Evolutionary conservation across 2,888 invertebrate species (phyloP).

Genomic region (Drosophila paramelanica): DNA sequence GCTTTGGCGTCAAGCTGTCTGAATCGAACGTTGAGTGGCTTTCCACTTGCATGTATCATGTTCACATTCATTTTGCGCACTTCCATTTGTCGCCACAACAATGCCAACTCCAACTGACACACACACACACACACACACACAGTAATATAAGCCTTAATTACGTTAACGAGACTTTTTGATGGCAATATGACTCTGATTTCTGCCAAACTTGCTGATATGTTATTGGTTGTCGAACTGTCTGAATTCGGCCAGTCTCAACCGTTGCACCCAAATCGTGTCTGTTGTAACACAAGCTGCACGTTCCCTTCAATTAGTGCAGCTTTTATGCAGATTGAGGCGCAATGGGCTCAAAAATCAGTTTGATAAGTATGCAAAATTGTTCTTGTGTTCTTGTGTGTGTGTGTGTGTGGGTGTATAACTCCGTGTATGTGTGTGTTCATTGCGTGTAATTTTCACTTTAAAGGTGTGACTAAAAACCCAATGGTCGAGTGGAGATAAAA

Average conservation of each 20-base stretch:
- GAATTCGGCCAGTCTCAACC: not conserved
- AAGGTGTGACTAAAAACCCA: conserved; percentile 47
- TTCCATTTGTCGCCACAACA: conserved; percentile 42
- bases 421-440: conserved; percentile 1
- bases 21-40: conserved; percentile 61
- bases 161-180: conserved; percentile 25
- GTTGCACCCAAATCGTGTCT: too few species aligned
- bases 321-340: too few species aligned
- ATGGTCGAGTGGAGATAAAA: not conserved
- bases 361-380: conserved; percentile 43
- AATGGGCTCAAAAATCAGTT: not conserved
- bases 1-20: conserved; percentile 77
- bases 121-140: conserved; percentile 17
- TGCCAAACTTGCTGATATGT: conserved; percentile 3
- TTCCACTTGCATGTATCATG: conserved; percentile 62
- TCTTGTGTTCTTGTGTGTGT: not conserved
- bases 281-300: too few species aligned
- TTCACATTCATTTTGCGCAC: conserved; percentile 62
- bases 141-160: conserved; percentile 38
- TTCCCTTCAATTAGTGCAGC: too few species aligned
- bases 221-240: conserved; percentile 28
- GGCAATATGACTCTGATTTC: conserved; percentile 4
- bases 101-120: conserved; percentile 22
- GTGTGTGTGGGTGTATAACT: not conserved
- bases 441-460: conserved; percentile 53